phyloP scores from a whole-genome alignment of 2,797 vertebrate species.

The Austrolebias charrua region DNA sequence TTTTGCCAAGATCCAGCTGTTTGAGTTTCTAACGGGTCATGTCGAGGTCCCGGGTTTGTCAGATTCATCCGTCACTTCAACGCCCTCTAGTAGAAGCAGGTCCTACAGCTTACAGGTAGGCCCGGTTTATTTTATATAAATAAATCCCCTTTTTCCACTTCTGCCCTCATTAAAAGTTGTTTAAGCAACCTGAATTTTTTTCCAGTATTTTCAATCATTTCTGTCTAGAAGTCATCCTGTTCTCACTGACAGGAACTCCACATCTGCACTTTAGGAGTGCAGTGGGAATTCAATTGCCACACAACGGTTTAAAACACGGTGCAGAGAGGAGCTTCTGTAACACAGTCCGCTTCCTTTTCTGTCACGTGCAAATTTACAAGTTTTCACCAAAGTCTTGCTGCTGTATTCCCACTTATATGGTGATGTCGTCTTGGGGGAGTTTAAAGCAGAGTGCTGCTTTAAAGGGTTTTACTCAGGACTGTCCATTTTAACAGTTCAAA shows the following conservation, averaged over 20 bases:
- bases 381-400: conserved; percentile 51
- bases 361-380: conserved; percentile 66
- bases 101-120: conserved; percentile 69
- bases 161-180: conserved; percentile 13
- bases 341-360: conserved; percentile 40
- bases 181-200: conserved; percentile 33
- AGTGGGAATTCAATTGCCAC: conserved; percentile 70
- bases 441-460: conserved; percentile 38
- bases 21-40: conserved; percentile 84
- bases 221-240: conserved; percentile 53
- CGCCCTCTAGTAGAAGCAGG: conserved; percentile 64
- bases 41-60: conserved; percentile 42
- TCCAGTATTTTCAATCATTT: conserved; percentile 38
- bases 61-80: conserved; percentile 57
- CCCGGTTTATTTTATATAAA: conserved; percentile 5
- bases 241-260: conserved; percentile 69
- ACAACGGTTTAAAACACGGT: conserved; percentile 66
- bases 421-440: conserved; percentile 53
- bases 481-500: conserved; percentile 10
- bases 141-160: conserved; percentile 30
- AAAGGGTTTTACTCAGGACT: conserved; percentile 17
- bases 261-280: conserved; percentile 67
- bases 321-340: conserved; percentile 56
- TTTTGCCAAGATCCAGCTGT: conserved; percentile 80
- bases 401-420: conserved; percentile 44